Base-by-base conservation (phyloP, 2,797 vertebrate species). In the Macropodus opercularis region DNA sequence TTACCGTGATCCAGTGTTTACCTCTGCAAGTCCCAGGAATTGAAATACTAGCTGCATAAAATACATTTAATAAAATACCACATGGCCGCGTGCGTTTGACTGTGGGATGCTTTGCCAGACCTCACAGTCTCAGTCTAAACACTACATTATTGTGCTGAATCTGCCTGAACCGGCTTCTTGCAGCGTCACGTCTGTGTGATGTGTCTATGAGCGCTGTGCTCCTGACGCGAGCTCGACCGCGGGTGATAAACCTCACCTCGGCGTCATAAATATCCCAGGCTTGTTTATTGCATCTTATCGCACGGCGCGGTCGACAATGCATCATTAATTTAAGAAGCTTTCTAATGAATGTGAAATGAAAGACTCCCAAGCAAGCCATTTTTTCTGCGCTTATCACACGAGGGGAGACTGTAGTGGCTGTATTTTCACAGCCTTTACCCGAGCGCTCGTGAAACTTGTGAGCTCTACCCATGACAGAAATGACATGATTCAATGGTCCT, bases 331-430 rank as follows among this genome's bases (percentile, higher is more conserved):
- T 85, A 69, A 79, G 77, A 83, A 67, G 70, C 77, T 69, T 77
- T 78, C 70, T 88, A 85, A 90, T 89, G 78, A 89, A 86, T 68
- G 79, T 69, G 77, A 85, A 85, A 85, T 85, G 79, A 82, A 80
- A 79, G 79, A 77, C 82, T 73, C 64, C 72, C 66, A 47, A 67
- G 67, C 77, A 64, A 41, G 63, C 72, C 24, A 62, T 74, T 75
- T 65, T 63, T 66, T n/a, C 65, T 42, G 39, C 63, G 67, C 73
- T 70, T 57, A 81, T 53, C 55, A 35, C 19, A 34, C 26, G 21
- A 51, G 44, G 42, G 15, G 68, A 59, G 65, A 63, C 64, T 61
- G 48, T 50, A 24, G 50, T 22, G 60, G 60, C 55, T 67, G 77
- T 43, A 61, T 72, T 82, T 80, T 18, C 52, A 62, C 14, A 72